Conservation (phyloP, 2,113 vertebrate species). For the Neolamprologus longior region DNA sequence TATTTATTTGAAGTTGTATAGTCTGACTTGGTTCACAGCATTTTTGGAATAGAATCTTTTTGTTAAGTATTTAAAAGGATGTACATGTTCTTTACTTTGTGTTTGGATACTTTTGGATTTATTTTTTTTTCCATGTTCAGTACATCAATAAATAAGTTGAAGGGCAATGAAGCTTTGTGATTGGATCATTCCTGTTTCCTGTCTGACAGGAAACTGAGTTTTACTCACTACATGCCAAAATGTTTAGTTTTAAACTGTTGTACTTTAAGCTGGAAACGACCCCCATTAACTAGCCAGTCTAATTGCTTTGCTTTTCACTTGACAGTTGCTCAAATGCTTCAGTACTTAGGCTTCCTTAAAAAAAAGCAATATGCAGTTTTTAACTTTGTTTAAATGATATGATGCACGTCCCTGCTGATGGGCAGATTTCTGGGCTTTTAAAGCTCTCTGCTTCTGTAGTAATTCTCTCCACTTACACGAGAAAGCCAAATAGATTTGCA, state of each 20-base stretch:
- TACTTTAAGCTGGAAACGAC: neutral
- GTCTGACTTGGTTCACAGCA: constrained; percentile 91
- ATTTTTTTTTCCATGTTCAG: constrained; percentile 86
- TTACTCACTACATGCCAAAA: neutral
- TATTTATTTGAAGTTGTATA: constrained; percentile 97
- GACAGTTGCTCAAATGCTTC: neutral
- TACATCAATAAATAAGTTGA: constrained; percentile 99
- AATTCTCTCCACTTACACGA: neutral
- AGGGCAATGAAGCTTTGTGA: constrained; percentile 76
- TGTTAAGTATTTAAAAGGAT: constrained; percentile 96
- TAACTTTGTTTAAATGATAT: neutral
- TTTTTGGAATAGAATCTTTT: constrained; percentile 86
- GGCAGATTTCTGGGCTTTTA: neutral
- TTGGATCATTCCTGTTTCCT: constrained; percentile 19
- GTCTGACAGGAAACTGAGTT: neutral
- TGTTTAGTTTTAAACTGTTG: neutral
- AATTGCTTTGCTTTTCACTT: neutral
- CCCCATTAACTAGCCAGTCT: neutral
- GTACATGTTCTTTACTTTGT: constrained; percentile 98
- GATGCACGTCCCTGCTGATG: neutral
- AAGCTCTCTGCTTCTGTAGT: neutral
- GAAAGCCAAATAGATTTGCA: neutral
- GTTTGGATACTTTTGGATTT: constrained; percentile 91
- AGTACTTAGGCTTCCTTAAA: neutral
- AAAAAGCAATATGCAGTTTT: neutral